These are phyloP conservation scores for Buphagus erythrorhynchus DNA, from an alignment of 2,797 vertebrate genomes.

Conservation along the genomic window DNA sequence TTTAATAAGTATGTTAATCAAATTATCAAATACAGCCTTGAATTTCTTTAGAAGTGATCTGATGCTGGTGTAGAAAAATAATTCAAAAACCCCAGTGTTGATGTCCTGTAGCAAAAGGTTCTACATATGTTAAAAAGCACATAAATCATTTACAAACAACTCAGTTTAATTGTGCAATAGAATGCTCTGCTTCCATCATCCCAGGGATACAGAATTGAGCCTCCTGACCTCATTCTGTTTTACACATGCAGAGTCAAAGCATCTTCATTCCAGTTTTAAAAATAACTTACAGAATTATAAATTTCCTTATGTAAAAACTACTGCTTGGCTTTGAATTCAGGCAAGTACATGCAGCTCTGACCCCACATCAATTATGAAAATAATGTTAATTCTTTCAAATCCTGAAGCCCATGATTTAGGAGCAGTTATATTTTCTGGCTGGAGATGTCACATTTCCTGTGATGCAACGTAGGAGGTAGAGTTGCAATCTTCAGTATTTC, in stretches of 20 bases:
- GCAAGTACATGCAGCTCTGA: not conserved
- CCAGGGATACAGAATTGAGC: not conserved
- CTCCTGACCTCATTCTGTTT: not conserved
- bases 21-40: not conserved
- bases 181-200: not conserved
- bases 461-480: not conserved
- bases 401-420: not conserved
- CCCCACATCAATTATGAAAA: not conserved
- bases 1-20: not conserved
- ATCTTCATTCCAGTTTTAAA: not conserved
- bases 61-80: not conserved
- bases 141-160: not conserved
- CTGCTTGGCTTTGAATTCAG: not conserved
- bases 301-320: not conserved
- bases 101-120: not conserved
- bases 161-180: not conserved
- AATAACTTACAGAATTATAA: not conserved
- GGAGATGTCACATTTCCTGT: not conserved
- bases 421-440: not conserved
- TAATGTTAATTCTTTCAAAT: not conserved
- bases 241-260: not conserved
- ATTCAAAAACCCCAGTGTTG: not conserved
- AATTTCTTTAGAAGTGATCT: not conserved
- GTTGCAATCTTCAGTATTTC: not conserved
- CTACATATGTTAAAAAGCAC: not conserved